Conservation (phyloP, 2,113 vertebrate species). For the Sinosuthora webbiana region DNA sequence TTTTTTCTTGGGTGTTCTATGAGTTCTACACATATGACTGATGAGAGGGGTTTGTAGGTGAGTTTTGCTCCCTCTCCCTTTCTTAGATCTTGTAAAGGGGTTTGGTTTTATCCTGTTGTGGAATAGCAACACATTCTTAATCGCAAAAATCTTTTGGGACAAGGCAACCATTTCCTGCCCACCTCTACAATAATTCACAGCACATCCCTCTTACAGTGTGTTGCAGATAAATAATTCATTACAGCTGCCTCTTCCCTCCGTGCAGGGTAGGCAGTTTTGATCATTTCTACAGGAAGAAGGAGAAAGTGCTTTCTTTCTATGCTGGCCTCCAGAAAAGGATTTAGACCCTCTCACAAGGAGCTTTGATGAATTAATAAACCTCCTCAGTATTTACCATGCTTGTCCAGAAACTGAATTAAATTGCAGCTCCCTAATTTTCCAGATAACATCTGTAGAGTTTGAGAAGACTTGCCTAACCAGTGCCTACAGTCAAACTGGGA, state of each 20-base stretch:
- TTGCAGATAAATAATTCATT: slow-evolving; percentile 41
- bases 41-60: background rate
- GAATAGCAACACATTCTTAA: background rate
- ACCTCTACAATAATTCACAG: slow-evolving; percentile 30
- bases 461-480: slow-evolving; percentile 45
- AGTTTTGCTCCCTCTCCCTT: background rate
- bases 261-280: background rate
- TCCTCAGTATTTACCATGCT: slow-evolving; percentile 19
- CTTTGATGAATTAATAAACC: slow-evolving; percentile 19
- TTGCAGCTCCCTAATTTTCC: slow-evolving; percentile 17
- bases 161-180: slow-evolving; percentile 7
- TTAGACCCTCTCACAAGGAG: background rate
- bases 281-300: background rate
- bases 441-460: slow-evolving; percentile 53
- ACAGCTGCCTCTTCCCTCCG: background rate
- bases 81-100: background rate
- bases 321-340: background rate
- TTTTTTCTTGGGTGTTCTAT: background rate
- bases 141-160: slow-evolving; percentile 27
- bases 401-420: slow-evolving; percentile 30
- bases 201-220: background rate
- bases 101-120: background rate
- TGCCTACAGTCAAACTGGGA: slow-evolving; percentile 27
- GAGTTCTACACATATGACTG: background rate
- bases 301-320: slow-evolving; percentile 9